Evolutionary conservation across 1,140 invertebrate species (phyloP), one percentile per base, ranked within the genome.

Genomic region (Aphelinus atriplicis): DNA sequence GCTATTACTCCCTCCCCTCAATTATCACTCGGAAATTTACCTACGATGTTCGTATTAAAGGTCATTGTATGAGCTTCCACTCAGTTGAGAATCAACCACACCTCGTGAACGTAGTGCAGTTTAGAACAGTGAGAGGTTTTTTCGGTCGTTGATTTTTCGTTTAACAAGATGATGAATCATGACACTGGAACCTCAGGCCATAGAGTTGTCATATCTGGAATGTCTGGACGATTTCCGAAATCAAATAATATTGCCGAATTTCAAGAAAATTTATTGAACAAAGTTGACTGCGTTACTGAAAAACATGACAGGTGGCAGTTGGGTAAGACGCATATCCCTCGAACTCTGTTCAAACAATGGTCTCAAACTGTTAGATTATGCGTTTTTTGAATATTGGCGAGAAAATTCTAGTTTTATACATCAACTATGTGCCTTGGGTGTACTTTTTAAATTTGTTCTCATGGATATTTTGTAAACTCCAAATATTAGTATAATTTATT

Each of bases 211-310:
- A 91, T 93, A 67, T 87, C 88, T 63, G 92, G 92, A 45, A 89
- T 93, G 61, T 88, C 91, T n/a, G 92, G 92, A 53, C 86, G 89
- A 73, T 91, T 92, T 79, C 92, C 92, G 7, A 87, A 90, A 71
- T 90, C 89, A 7, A 85, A 90, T 47, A 91, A 90, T 82, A 83
- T 93, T 26, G 81, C 87, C 26, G 89, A 92, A 80, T 91, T 93
- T 68, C 84, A 87, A 64, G 80, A 91, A 50, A 88, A 92, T 81
- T 84, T 93, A 2, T 86, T 90, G 75, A 83, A 87, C 43, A 88
- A 88, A 7, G 86, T 89, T 45, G 91, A 93, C 80, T 89, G 93
- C 85, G 85, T 92, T n/a, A 91, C 90, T 26, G 88, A 89, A 47
- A 88, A 91, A 77, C 85, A 89, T 62, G 81, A 88, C 62, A 81